A percentile compares a stretch with the other conserved stretches of the same genome.
These are phyloP conservation scores for Caenorhabditis japonica DNA, from an alignment of 2,888 invertebrate genomes.

Conservation along the genomic window DNA sequence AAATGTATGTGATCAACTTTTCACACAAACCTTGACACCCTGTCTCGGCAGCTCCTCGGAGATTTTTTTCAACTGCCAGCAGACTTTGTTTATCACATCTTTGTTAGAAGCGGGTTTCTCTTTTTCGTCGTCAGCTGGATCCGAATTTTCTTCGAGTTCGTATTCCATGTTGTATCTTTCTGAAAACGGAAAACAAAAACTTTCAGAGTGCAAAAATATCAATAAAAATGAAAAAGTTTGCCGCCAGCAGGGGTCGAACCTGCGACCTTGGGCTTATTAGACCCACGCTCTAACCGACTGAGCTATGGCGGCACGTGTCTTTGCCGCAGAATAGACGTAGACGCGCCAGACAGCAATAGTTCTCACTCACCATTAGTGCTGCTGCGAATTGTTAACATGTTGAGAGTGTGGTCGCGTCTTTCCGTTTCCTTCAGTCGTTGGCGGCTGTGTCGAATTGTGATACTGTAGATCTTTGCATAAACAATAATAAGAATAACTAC, in stretches of 20 bases:
- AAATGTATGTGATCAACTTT: not conserved
- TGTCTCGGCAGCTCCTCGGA: slow-evolving; percentile 57
- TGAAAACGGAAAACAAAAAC: slow-evolving; percentile 9
- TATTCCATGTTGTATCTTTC: slow-evolving; percentile 54
- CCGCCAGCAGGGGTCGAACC: slow-evolving; percentile 77
- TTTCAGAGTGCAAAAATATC: not conserved
- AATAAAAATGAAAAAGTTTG: slow-evolving; percentile 65
- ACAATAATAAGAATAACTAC: slow-evolving; percentile 82
- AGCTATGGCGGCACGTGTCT: slow-evolving; percentile 71
- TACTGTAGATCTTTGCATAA: slow-evolving; percentile 76
- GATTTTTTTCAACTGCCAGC: slow-evolving; percentile 60
- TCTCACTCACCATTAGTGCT: slow-evolving; percentile 35
- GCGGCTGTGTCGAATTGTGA: slow-evolving; percentile 74
- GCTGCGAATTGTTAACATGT: slow-evolving; percentile 52
- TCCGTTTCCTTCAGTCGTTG: slow-evolving; percentile 75
- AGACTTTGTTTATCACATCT: slow-evolving; percentile 58
- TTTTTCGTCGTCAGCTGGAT: slow-evolving; percentile 57
- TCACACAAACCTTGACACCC: slow-evolving; percentile 41
- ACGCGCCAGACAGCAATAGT: not conserved
- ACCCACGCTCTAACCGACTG: slow-evolving; percentile 77
- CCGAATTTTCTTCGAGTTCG: slow-evolving; percentile 67
- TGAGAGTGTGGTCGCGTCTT: slow-evolving; percentile 72
- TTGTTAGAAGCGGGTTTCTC: slow-evolving; percentile 23
- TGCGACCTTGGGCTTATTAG: slow-evolving; percentile 77
- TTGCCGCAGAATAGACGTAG: not conserved